Evolutionary conservation across 2,113 vertebrate genomes (phyloP), one percentile per base, ranked within the genome.

Genomic region (Rhinolophus sinicus): DNA sequence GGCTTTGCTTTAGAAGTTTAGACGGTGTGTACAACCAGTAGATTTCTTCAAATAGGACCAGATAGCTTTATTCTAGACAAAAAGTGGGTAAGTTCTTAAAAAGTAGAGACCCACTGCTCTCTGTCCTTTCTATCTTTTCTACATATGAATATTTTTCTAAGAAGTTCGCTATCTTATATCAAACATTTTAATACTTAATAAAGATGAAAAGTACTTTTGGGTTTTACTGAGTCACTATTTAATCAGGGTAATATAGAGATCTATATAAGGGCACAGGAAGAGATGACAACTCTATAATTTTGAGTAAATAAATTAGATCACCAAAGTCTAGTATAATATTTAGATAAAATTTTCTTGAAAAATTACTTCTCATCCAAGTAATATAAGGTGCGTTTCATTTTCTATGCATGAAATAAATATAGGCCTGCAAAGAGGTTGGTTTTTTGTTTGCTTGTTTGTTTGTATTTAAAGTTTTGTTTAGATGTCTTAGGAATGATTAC

Each of bases 181-280:
- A 44, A 92, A 9, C 16, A 76, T 24, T 69, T 80, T 60, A 80
- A 18, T 58, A 62, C 76, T 97, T 95, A 88, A 21, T 95, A 50
- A 21, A n/a, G 0, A 0, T 50, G 5, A 67, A 12, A 65, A 7
- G 62, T 64, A 19, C 3, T 28, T 81, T 38, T 70, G 54, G 16
- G 33, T 96, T 78, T 72, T 95, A 93, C 54, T 28, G 82, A 30
- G 6, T 95, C 35, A 75, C 35, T 62, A 30, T 65, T 58, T 60
- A 93, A 44, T 8, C 5, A 87, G 30, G 18, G 11, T 52, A 93
- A 33, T 13, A 72, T 6, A 47, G 26, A 86, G 60, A 89, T 19
- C 4, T 33, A 8, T 14, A 65, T 15, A 75, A 1, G 24, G 7
- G 2, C 14, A n/a, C 6, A 91, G 22, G 9, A 78, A 84, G 40